A percentile compares a stretch with the other conserved stretches of the same genome.
Evolutionary conservation across 2,797 vertebrate species (phyloP).

Genomic region (Galago senegalensis): DNA sequence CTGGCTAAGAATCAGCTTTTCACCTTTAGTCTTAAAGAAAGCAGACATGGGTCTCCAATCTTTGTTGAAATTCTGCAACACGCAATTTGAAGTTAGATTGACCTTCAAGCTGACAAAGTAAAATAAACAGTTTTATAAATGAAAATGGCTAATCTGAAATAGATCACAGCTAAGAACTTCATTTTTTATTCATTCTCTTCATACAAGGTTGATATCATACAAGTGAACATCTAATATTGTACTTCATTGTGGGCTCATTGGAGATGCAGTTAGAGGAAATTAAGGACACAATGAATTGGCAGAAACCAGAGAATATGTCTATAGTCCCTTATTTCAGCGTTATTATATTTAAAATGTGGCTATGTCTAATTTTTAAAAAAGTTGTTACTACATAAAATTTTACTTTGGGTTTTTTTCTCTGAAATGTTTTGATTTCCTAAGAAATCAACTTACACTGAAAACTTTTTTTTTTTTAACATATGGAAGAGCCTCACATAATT

Average conservation of each 20-base stretch:
- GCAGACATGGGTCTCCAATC: constrained; percentile 67
- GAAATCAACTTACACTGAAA: constrained; percentile 63
- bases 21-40: constrained; percentile 75
- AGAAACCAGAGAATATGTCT: constrained; percentile 78
- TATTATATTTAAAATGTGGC: constrained; percentile 74
- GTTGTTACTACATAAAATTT: constrained; percentile 66
- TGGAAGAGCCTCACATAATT: neutral
- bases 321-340: constrained; percentile 66
- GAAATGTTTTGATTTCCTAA: constrained; percentile 71
- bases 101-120: constrained; percentile 90
- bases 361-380: constrained; percentile 66
- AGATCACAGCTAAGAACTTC: constrained; percentile 88
- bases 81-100: constrained; percentile 88
- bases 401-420: constrained; percentile 73
- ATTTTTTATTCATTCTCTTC: constrained; percentile 92
- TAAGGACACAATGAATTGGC: constrained; percentile 82
- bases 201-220: constrained; percentile 89
- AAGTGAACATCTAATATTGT: constrained; percentile 88
- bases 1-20: constrained; percentile 71
- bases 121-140: constrained; percentile 91
- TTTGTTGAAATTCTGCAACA: constrained; percentile 83
- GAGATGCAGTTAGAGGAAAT: constrained; percentile 85
- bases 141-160: constrained; percentile 89
- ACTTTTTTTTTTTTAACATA: neutral
- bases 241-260: constrained; percentile 83